Evolutionary conservation across 2,113 vertebrate genomes (phyloP).

Genomic region (Callaeas wilsoni): DNA sequence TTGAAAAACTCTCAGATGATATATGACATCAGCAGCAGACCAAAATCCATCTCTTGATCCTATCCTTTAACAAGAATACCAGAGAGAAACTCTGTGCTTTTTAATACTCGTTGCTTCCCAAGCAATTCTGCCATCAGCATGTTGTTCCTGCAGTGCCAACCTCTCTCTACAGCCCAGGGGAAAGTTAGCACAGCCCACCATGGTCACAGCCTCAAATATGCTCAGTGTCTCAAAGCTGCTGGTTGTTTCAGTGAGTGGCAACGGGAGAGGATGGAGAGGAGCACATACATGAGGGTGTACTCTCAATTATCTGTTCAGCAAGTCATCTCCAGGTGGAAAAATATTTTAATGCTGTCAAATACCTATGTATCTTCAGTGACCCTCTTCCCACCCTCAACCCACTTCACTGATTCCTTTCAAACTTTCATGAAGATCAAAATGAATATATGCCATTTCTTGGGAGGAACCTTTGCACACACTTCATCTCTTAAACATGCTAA

Average conservation of each 20-base stretch:
- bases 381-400: background rate
- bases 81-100: background rate
- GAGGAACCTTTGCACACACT: conserved; percentile 31
- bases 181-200: background rate
- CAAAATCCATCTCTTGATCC: background rate
- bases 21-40: background rate
- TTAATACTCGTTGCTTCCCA: background rate
- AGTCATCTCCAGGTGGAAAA: background rate
- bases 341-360: background rate
- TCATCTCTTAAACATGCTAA: conserved; percentile 47
- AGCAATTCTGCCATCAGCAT: background rate
- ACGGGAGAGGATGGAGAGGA: background rate
- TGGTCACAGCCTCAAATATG: background rate
- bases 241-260: background rate
- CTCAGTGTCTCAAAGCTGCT: background rate
- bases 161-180: background rate
- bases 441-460: conserved; percentile 33
- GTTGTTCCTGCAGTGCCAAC: background rate
- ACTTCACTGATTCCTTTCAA: conserved; percentile 11
- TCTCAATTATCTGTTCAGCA: background rate
- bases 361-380: background rate
- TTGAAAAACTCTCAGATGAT: background rate
- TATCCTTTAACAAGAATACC: background rate
- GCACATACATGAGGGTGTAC: background rate
- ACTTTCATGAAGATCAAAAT: conserved; percentile 45